These are phyloP conservation scores for Enteromius afrohamiltoni DNA, from an alignment of 2,797 vertebrate species.

Conservation along the genomic window DNA sequence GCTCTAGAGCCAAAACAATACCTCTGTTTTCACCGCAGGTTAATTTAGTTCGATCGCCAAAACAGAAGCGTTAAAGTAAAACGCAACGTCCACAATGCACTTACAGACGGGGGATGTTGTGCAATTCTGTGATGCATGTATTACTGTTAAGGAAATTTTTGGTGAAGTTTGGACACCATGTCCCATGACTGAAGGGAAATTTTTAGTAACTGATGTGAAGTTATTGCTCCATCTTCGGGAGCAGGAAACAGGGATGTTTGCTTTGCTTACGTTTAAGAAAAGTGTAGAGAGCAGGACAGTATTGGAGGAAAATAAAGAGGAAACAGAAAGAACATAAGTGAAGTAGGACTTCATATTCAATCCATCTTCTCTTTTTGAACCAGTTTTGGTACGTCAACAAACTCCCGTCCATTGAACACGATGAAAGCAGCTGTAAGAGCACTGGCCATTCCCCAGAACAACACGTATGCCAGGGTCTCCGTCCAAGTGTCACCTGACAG, in stretches of 20 bases:
- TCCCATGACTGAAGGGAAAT: slow-evolving; percentile 14
- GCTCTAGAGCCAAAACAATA: slow-evolving; percentile 4
- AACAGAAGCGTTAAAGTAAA: not conserved
- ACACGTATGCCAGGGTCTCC: slow-evolving; percentile 91
- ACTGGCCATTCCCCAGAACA: slow-evolving; percentile 93
- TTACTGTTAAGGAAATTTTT: not conserved
- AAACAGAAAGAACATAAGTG: slow-evolving; percentile 21
- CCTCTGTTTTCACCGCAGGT: not conserved
- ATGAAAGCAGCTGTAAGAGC: slow-evolving; percentile 91
- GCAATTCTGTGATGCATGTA: not conserved
- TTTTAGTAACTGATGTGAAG: slow-evolving; percentile 6
- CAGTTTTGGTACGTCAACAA: slow-evolving; percentile 93
- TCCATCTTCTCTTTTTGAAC: slow-evolving; percentile 99
- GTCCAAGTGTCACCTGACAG: slow-evolving; percentile 92
- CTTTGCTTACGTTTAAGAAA: slow-evolving; percentile 30
- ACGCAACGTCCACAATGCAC: not conserved
- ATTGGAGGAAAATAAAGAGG: slow-evolving; percentile 43
- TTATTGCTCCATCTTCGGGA: not conserved
- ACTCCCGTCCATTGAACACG: slow-evolving; percentile 93
- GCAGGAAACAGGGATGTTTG: slow-evolving; percentile 6
- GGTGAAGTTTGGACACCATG: slow-evolving; percentile 8
- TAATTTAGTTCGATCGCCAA: slow-evolving; percentile 5
- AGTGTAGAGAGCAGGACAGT: slow-evolving; percentile 51
- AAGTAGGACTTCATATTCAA: slow-evolving; percentile 79
- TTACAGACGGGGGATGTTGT: not conserved